Conservation (phyloP, 2,113 vertebrate species). For the Paramisgurnus dabryanus region DNA sequence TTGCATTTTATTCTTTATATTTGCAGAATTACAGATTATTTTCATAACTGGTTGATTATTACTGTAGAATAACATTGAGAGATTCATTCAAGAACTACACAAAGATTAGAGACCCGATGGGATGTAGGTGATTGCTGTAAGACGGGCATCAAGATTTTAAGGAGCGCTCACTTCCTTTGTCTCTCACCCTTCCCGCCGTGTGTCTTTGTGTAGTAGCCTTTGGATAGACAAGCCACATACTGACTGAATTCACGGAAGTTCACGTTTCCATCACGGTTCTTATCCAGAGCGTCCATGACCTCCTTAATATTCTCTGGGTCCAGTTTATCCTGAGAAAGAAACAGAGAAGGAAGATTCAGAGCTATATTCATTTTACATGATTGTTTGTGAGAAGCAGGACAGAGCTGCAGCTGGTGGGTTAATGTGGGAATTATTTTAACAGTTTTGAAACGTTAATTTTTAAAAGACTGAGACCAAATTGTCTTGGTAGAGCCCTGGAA, state of each 20-base stretch:
- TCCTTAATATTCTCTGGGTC: slow-evolving; percentile 60
- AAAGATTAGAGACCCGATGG: neutral
- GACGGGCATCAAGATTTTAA: neutral
- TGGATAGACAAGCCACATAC: slow-evolving; percentile 62
- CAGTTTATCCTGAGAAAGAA: slow-evolving; percentile 59
- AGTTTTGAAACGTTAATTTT: too few species aligned
- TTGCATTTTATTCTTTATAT: neutral
- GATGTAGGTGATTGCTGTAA: neutral
- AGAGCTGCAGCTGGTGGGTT: too few species aligned
- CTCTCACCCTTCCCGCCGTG: slow-evolving; percentile 49
- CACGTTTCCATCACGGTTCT: slow-evolving; percentile 71
- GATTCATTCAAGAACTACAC: neutral
- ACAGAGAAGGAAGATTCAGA: neutral
- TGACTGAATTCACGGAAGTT: slow-evolving; percentile 71
- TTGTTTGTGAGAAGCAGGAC: too few species aligned
- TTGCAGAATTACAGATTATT: too few species aligned
- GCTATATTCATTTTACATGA: neutral
- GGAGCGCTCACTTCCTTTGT: slow-evolving; percentile 8
- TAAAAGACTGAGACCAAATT: neutral
- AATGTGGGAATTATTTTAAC: too few species aligned
- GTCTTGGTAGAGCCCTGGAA: too few species aligned
- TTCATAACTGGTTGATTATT: too few species aligned
- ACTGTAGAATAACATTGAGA: too few species aligned
- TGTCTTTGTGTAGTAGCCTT: slow-evolving; percentile 61
- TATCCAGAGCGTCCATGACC: slow-evolving; percentile 66